phyloP scores from a whole-genome alignment of 2,113 vertebrate genomes.

The Pontoporia blainvillei region DNA sequence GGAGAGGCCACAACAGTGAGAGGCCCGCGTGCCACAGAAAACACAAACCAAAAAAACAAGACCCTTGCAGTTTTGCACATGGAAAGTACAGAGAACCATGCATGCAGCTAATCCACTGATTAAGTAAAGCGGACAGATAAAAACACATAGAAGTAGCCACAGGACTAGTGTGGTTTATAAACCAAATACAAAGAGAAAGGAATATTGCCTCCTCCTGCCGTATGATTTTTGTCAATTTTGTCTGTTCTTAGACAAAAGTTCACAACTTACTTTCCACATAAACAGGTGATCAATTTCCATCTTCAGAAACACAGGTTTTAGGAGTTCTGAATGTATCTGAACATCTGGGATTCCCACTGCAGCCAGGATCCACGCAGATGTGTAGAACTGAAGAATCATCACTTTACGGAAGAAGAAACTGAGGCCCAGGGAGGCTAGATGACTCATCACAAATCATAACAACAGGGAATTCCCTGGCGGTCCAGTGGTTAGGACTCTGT shows the following conservation, averaged over 20 bases:
- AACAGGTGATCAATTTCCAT: background rate
- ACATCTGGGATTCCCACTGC: background rate
- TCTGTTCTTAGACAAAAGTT: background rate
- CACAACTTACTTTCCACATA: background rate
- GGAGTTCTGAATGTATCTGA: background rate
- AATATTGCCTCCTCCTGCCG: background rate
- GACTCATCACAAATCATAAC: background rate
- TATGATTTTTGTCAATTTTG: background rate
- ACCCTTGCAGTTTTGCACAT: background rate
- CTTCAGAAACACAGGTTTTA: background rate
- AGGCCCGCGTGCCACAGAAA: too few relatives aligned
- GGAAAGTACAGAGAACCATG: background rate
- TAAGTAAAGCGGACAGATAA: background rate
- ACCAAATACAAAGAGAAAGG: background rate
- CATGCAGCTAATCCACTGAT: background rate
- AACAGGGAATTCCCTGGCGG: too few relatives aligned
- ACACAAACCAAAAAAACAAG: background rate
- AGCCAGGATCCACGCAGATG: background rate
- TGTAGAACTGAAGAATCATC: background rate
- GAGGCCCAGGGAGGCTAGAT: background rate
- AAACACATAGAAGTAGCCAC: background rate
- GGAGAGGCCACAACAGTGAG: too few relatives aligned
- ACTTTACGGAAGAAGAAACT: background rate
- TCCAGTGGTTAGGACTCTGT: too few relatives aligned
- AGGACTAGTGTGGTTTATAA: background rate